Evolutionary conservation across 2,113 vertebrate genomes (phyloP).

Genomic region (Poecile atricapillus): DNA sequence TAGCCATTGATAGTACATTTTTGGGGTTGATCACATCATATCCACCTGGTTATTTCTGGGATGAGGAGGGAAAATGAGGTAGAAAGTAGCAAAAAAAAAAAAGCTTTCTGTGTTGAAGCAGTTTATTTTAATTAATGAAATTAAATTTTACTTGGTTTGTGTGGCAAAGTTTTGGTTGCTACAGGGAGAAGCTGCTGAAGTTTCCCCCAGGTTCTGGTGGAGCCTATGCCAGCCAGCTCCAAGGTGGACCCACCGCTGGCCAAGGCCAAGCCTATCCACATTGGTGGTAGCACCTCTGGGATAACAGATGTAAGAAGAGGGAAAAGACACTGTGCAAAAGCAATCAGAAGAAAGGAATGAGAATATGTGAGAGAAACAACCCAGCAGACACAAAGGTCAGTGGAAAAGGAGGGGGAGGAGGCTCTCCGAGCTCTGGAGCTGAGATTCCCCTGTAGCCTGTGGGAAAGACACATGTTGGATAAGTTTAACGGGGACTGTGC

Average conservation of each 20-base stretch:
- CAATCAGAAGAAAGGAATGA: not conserved
- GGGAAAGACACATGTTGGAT: not conserved
- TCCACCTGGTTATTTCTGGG: not conserved
- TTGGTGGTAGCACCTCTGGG: too few relatives aligned
- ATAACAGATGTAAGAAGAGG: not conserved
- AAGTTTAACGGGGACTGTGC: not conserved
- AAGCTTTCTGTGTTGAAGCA: not conserved
- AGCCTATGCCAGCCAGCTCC: not conserved
- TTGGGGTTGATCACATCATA: not conserved
- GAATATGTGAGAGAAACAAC: not conserved
- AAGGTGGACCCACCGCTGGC: fast-evolving
- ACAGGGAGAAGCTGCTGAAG: not conserved
- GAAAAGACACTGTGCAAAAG: not conserved
- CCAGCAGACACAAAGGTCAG: not conserved
- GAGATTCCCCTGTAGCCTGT: not conserved
- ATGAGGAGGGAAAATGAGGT: not conserved
- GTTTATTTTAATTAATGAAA: not conserved
- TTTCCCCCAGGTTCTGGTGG: fast-evolving
- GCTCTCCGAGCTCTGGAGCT: not conserved
- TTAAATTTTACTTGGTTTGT: not conserved
- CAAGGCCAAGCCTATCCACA: not conserved
- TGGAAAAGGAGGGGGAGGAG: not conserved
- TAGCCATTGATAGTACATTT: not conserved
- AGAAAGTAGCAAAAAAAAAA: not conserved
- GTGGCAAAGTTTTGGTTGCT: not conserved